phyloP scores from a whole-genome alignment of 2,888 invertebrate genomes.

The Coelinius sp. region DNA sequence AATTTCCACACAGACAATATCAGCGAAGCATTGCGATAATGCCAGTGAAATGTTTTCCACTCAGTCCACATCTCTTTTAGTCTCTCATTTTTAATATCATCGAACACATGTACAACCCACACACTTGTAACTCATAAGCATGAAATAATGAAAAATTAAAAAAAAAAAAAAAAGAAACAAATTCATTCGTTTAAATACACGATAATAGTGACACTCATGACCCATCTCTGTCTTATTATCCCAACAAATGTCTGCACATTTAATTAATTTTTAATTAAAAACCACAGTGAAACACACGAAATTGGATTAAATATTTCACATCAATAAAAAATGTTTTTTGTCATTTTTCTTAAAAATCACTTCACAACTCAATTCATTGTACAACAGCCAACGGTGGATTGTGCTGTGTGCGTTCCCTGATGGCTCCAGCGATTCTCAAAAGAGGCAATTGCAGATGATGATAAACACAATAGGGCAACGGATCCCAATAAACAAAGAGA shows the following conservation, averaged over 20 bases:
- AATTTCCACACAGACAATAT: background rate
- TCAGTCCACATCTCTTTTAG: slow-evolving; percentile 13
- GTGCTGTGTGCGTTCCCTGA: slow-evolving; percentile 60
- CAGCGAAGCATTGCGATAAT: slow-evolving; percentile 25
- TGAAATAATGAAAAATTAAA: background rate
- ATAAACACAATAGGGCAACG: slow-evolving; percentile 87
- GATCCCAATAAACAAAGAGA: slow-evolving; percentile 87
- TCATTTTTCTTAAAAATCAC: slow-evolving; percentile 24
- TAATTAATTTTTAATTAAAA: background rate
- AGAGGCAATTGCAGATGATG: slow-evolving; percentile 85
- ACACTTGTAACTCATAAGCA: background rate
- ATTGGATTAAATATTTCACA: background rate
- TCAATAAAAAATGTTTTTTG: background rate
- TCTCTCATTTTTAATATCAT: slow-evolving; percentile 31
- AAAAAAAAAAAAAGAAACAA: background rate
- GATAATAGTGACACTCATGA: slow-evolving; percentile 14
- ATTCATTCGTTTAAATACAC: slow-evolving; percentile 9
- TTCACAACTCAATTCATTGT: too few relatives aligned
- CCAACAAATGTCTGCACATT: background rate
- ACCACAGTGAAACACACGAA: background rate
- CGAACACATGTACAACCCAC: background rate
- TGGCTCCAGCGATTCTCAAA: slow-evolving; percentile 64
- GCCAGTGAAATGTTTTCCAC: slow-evolving; percentile 35
- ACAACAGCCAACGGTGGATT: slow-evolving; percentile 65
- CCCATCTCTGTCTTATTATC: background rate